These are phyloP conservation scores for Thryonomys swinderianus DNA, from an alignment of 2,113 vertebrate species.

Conservation along the genomic window DNA sequence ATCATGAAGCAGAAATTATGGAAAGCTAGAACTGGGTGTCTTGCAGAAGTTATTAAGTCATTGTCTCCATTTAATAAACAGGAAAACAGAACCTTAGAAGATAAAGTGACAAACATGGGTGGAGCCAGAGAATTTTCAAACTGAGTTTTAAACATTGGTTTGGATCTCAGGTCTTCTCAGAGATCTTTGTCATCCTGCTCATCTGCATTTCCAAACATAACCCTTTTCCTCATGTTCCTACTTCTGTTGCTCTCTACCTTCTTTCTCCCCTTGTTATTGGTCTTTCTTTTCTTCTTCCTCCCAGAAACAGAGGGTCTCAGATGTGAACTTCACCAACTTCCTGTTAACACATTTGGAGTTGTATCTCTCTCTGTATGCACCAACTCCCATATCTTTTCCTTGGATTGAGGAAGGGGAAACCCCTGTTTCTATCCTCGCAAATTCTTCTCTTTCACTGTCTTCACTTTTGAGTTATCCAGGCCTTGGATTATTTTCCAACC, in stretches of 20 bases:
- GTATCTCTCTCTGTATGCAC: background rate
- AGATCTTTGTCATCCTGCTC: background rate
- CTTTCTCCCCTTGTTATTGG: background rate
- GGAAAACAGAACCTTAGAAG: background rate
- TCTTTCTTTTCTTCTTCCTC: background rate
- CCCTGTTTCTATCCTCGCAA: background rate
- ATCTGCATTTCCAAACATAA: background rate
- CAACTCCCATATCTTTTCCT: background rate
- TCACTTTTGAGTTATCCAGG: background rate
- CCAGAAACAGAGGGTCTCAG: background rate
- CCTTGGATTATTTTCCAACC: background rate
- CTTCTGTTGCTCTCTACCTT: background rate
- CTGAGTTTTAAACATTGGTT: too few species aligned
- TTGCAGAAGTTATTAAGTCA: background rate
- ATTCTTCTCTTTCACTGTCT: background rate
- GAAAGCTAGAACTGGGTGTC: background rate
- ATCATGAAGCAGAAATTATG: background rate
- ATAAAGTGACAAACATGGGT: background rate
- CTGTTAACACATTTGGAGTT: background rate
- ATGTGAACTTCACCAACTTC: background rate
- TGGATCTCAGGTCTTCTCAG: background rate
- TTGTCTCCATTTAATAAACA: too few species aligned
- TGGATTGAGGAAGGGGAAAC: rapidly evolving
- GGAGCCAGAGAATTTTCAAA: background rate
- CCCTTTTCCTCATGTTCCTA: background rate